Conservation (phyloP, 2,797 vertebrate species). For the Peromyscus eremicus region DNA sequence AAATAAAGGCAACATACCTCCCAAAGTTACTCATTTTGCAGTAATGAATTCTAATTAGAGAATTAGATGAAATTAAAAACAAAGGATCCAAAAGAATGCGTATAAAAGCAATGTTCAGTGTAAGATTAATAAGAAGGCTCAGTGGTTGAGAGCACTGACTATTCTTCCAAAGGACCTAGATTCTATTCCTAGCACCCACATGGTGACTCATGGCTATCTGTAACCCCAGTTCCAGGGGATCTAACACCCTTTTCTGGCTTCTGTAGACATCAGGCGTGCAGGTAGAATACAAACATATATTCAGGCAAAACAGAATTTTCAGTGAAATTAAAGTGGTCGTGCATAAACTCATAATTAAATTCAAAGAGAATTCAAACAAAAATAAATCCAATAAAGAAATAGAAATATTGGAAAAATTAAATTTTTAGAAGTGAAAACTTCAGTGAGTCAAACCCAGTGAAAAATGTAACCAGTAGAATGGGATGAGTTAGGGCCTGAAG, state of each 20-base stretch:
- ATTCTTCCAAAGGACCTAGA: background rate
- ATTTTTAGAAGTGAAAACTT: background rate
- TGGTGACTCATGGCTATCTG: background rate
- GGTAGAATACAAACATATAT: background rate
- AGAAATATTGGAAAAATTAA: background rate
- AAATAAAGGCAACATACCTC: background rate
- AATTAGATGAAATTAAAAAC: background rate
- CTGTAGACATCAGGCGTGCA: background rate
- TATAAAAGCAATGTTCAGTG: background rate
- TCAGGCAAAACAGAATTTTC: background rate
- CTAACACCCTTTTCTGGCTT: background rate
- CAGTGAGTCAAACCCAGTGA: background rate
- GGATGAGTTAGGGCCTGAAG: background rate
- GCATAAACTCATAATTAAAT: background rate
- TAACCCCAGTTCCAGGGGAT: too few species aligned
- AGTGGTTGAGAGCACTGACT: background rate
- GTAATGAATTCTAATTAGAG: background rate
- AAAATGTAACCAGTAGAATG: background rate
- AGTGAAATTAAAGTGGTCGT: background rate
- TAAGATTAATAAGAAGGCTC: background rate
- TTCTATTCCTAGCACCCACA: background rate
- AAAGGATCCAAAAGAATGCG: background rate
- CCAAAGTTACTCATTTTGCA: background rate
- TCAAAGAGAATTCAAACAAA: background rate
- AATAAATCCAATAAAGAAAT: background rate